phyloP scores from a whole-genome alignment of 1,140 invertebrate species.

The Lethocerus indicus region DNA sequence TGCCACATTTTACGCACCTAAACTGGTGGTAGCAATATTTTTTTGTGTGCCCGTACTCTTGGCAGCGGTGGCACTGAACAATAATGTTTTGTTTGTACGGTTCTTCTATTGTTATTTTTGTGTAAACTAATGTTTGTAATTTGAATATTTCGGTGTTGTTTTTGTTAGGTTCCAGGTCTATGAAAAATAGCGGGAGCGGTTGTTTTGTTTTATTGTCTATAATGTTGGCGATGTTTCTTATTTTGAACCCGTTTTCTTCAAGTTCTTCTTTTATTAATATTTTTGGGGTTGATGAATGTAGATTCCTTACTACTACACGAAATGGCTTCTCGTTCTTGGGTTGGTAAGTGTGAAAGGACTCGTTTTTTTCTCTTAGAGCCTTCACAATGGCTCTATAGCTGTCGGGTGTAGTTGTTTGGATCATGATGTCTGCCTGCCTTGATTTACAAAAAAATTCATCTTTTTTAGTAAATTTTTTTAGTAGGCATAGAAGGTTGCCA shows the following conservation, averaged over 20 bases:
- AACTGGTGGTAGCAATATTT: conserved; percentile 19
- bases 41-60: conserved; percentile 24
- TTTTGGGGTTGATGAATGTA: conserved; percentile 20
- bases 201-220: conserved; percentile 12
- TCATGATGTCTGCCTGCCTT: neutral
- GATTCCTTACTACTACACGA: conserved; percentile 21
- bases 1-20: conserved; percentile 24
- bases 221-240: neutral
- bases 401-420: neutral
- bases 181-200: conserved; percentile 21
- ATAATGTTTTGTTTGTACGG: conserved; percentile 15
- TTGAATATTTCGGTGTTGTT: conserved; percentile 23
- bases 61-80: conserved; percentile 22
- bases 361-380: conserved; percentile 4
- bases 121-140: conserved; percentile 19
- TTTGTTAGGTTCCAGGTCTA: conserved; percentile 20
- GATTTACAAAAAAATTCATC: neutral
- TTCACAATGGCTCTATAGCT: neutral
- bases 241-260: conserved; percentile 1
- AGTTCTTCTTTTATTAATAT: conserved; percentile 19
- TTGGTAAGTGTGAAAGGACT: conserved; percentile 21
- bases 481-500: neutral
- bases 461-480: neutral
- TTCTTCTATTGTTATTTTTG: conserved; percentile 19
- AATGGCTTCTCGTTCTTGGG: conserved; percentile 22